These are phyloP conservation scores for Hydriomena furcata DNA, from an alignment of 2,888 invertebrate species.

Conservation along the genomic window DNA sequence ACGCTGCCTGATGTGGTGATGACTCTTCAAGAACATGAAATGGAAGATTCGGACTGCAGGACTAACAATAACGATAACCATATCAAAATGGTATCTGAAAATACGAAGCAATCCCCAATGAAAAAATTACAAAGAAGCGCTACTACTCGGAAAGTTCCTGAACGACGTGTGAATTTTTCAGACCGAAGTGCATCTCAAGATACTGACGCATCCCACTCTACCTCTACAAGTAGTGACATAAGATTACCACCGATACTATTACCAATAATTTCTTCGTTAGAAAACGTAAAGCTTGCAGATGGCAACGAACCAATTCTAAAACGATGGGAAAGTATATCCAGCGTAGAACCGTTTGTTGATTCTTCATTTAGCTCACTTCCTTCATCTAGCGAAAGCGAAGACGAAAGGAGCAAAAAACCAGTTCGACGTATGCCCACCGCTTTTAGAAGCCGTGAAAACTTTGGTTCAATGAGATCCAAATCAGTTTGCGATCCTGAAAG, in stretches of 20 bases:
- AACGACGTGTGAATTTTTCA: slow-evolving; percentile 80
- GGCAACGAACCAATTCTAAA: slow-evolving; percentile 69
- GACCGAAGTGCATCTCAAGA: slow-evolving; percentile 84
- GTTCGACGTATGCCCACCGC: slow-evolving; percentile 71
- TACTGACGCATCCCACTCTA: slow-evolving; percentile 84
- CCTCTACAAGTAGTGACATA: slow-evolving; percentile 84
- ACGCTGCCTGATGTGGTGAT: slow-evolving; percentile 61
- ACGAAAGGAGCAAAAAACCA: slow-evolving; percentile 64
- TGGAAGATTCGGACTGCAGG: slow-evolving; percentile 62
- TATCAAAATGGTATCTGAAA: slow-evolving; percentile 47
- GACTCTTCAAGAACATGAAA: slow-evolving; percentile 57
- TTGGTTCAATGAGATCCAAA: slow-evolving; percentile 70
- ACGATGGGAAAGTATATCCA: slow-evolving; percentile 86
- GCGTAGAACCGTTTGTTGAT: slow-evolving; percentile 88
- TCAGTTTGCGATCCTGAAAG: slow-evolving; percentile 79
- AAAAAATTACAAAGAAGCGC: slow-evolving; percentile 73
- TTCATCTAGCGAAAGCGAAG: slow-evolving; percentile 77
- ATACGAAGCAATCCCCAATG: slow-evolving; percentile 48
- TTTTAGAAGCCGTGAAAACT: slow-evolving; percentile 66
- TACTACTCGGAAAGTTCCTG: slow-evolving; percentile 69
- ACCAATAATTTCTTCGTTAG: slow-evolving; percentile 86
- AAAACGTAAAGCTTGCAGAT: slow-evolving; percentile 74
- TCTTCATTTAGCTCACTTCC: slow-evolving; percentile 85
- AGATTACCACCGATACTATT: slow-evolving; percentile 88
- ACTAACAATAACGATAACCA: slow-evolving; percentile 56